phyloP scores from a whole-genome alignment of 2,888 invertebrate species.

The Dryomyza anilis region DNA sequence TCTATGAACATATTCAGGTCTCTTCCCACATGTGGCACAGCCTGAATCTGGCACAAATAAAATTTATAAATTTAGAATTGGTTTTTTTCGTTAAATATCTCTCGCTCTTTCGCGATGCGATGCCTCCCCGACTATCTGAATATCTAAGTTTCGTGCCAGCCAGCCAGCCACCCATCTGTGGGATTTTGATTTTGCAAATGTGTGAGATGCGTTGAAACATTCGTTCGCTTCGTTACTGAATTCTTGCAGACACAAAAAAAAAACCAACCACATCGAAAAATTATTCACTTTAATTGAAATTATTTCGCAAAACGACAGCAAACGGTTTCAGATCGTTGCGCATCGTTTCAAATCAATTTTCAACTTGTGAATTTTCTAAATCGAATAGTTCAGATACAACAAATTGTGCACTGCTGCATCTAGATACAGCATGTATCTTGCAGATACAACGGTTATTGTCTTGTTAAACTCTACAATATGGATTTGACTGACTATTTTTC shows the following conservation, averaged over 20 bases:
- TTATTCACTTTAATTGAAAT: no score
- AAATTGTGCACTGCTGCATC: no score
- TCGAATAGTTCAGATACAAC: no score
- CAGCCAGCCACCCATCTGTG: background rate
- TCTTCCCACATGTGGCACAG: slow-evolving; percentile 32
- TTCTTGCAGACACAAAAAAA: background rate
- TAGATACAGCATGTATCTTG: no score
- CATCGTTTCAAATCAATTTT: slow-evolving; percentile 34
- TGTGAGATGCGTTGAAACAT: slow-evolving; percentile 6
- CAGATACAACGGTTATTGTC: no score
- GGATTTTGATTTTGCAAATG: slow-evolving; percentile 15
- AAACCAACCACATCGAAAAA: background rate
- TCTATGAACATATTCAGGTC: slow-evolving; percentile 25
- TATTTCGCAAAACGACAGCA: background rate
- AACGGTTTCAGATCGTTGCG: slow-evolving; percentile 23
- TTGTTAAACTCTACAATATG: no score
- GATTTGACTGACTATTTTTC: no score
- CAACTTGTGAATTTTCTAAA: slow-evolving; percentile 36
- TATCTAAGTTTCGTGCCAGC: background rate
- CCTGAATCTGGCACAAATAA: slow-evolving; percentile 31
- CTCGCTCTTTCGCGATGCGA: background rate
- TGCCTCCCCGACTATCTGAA: background rate
- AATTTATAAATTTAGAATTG: slow-evolving; percentile 20
- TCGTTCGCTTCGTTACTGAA: background rate
- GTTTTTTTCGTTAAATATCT: slow-evolving; percentile 10